These are phyloP conservation scores for Apteryx owenii DNA, from an alignment of 2,113 vertebrate species.

Conservation along the genomic window DNA sequence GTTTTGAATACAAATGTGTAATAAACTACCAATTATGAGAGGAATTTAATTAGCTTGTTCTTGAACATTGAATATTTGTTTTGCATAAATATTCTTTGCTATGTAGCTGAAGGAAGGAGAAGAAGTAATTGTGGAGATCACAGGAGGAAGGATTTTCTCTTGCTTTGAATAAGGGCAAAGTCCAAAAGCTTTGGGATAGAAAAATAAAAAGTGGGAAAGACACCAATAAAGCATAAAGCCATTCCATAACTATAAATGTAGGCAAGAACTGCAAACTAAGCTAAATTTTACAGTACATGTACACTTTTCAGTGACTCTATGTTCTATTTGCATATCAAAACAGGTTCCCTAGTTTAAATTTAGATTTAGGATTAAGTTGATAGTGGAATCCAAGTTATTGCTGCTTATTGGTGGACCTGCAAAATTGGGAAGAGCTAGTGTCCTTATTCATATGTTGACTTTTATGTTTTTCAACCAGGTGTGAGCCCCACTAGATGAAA, in stretches of 20 bases:
- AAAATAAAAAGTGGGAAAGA: not conserved
- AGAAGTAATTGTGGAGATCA: not conserved
- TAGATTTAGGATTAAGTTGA: not conserved
- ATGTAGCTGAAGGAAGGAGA: conserved; percentile 6
- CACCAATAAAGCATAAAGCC: not conserved
- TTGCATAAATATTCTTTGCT: conserved; percentile 43
- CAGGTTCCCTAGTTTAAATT: not conserved
- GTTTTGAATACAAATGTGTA: conserved; percentile 55
- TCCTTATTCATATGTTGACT: not conserved
- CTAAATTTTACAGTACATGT: not conserved
- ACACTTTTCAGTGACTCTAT: not conserved
- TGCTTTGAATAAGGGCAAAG: not conserved
- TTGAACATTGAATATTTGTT: conserved; percentile 25
- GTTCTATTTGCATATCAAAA: not conserved
- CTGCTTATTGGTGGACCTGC: not conserved
- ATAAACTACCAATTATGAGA: conserved; percentile 49
- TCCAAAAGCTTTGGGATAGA: not conserved
- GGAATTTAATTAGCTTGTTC: conserved; percentile 52
- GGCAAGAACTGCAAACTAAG: not conserved
- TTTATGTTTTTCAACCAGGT: not conserved
- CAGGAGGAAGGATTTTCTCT: not conserved
- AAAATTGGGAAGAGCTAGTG: not conserved
- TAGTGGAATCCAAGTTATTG: not conserved
- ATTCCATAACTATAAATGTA: not conserved
- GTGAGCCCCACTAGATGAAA: not conserved